phyloP scores from a whole-genome alignment of 2,113 vertebrate genomes.

The Conger conger region DNA sequence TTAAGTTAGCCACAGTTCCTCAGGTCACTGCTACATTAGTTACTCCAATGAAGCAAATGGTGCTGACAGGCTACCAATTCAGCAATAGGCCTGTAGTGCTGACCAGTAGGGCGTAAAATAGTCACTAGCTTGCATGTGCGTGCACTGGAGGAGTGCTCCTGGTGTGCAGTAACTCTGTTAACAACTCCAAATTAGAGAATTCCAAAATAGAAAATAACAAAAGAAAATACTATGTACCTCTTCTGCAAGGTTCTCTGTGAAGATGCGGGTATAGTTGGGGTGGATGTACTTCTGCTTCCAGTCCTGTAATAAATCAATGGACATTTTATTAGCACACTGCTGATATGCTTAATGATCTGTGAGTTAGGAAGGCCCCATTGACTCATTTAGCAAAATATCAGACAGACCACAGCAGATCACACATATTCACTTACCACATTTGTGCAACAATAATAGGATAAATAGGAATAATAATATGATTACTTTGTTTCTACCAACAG shows the following conservation, averaged over 20 bases:
- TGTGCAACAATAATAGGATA: neutral
- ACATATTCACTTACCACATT: neutral
- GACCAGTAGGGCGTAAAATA: neutral
- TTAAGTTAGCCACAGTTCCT: neutral
- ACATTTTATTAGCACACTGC: constrained; percentile 34
- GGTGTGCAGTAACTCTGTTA: neutral
- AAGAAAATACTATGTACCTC: constrained; percentile 69
- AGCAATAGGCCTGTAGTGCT: neutral
- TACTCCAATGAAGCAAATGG: neutral
- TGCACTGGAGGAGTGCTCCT: neutral
- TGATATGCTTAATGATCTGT: constrained; percentile 37
- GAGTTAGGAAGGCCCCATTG: constrained; percentile 48
- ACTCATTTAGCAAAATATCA: neutral
- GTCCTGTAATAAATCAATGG: constrained; percentile 70
- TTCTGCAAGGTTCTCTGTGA: constrained; percentile 89
- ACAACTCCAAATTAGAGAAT: neutral
- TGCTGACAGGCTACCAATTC: neutral
- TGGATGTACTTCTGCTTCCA: constrained; percentile 98
- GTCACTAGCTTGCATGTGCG: neutral
- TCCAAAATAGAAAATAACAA: neutral
- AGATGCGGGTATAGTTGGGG: constrained; percentile 88
- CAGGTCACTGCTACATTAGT: neutral
- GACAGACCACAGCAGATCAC: neutral
- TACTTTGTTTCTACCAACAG: neutral
- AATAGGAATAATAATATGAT: neutral